Conservation (phyloP, 2,113 vertebrate species). For the Telmatochromis brichardi region DNA sequence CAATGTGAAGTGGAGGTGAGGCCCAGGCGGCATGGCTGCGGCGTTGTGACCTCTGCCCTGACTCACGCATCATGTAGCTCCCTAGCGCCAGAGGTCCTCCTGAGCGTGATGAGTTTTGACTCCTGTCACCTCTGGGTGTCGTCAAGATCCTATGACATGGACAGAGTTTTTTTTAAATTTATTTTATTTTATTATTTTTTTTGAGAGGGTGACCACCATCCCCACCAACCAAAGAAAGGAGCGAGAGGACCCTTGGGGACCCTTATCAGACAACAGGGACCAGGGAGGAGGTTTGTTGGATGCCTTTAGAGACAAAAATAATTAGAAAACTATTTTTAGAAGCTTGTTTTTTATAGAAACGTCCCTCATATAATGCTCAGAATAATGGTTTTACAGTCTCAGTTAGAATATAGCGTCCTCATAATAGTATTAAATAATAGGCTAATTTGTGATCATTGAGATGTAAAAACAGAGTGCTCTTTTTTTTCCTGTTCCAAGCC, state of each 20-base stretch:
- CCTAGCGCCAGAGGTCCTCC: conserved; percentile 69
- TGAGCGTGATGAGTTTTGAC: conserved; percentile 86
- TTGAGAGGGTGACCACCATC: conserved; percentile 20
- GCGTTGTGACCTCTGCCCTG: conserved; percentile 70
- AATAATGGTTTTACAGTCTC: not conserved
- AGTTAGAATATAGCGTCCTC: not conserved
- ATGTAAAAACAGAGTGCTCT: not conserved
- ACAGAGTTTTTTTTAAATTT: not conserved
- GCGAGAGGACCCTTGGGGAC: not conserved
- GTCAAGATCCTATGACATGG: conserved; percentile 68
- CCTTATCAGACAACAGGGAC: not conserved
- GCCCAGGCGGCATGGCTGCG: conserved; percentile 65
- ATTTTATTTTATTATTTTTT: not conserved
- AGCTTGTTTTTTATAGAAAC: not conserved
- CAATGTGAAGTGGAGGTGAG: conserved; percentile 76
- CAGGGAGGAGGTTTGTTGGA: not conserved
- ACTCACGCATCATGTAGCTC: conserved; percentile 79
- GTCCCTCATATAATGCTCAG: not conserved
- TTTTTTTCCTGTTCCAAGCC: not conserved
- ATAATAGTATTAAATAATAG: not conserved
- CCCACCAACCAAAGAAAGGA: not conserved
- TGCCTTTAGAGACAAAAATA: not conserved
- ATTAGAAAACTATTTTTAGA: not conserved
- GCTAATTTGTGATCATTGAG: not conserved
- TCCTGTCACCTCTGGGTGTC: conserved; percentile 82